These are phyloP conservation scores for Paramacrobiotus metropolitanus DNA, from an alignment of 1,140 invertebrate genomes.

Conservation along the genomic window DNA sequence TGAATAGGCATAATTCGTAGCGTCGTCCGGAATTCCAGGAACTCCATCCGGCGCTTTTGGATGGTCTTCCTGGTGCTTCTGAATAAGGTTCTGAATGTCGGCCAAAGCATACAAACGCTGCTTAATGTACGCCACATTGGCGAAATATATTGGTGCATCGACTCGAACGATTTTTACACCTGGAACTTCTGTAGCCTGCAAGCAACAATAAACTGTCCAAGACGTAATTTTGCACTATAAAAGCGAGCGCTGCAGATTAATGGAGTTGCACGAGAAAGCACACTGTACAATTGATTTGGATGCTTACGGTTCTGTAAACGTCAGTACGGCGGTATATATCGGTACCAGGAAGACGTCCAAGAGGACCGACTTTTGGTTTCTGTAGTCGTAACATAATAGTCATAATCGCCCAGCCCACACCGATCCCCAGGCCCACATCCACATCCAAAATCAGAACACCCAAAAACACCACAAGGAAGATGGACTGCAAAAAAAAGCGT, in stretches of 20 bases:
- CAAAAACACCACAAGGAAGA: constrained; percentile 11
- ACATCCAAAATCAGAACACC: constrained; percentile 12
- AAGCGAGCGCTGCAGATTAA: too few relatives aligned
- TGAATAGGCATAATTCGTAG: too few relatives aligned
- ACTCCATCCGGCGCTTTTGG: not conserved
- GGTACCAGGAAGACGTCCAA: constrained; percentile 10
- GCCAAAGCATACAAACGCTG: not conserved
- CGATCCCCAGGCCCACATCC: constrained; percentile 11
- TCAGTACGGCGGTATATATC: constrained; percentile 7
- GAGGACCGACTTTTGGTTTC: constrained; percentile 6
- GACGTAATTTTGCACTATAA: too few relatives aligned
- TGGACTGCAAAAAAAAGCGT: constrained; percentile 12
- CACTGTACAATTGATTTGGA: too few relatives aligned
- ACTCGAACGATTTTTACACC: not conserved
- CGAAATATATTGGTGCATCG: not conserved
- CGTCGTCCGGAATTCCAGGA: not conserved
- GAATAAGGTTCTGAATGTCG: not conserved
- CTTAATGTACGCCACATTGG: constrained; percentile 2
- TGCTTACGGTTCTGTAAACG: not conserved
- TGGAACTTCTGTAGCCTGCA: not conserved
- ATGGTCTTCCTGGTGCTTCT: not conserved
- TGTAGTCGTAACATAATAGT: constrained; percentile 5
- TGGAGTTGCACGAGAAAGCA: too few relatives aligned
- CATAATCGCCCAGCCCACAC: constrained; percentile 10
- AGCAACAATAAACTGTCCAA: too few relatives aligned